These are phyloP conservation scores for Smithornis capensis DNA, from an alignment of 2,113 vertebrate genomes.

Conservation along the genomic window DNA sequence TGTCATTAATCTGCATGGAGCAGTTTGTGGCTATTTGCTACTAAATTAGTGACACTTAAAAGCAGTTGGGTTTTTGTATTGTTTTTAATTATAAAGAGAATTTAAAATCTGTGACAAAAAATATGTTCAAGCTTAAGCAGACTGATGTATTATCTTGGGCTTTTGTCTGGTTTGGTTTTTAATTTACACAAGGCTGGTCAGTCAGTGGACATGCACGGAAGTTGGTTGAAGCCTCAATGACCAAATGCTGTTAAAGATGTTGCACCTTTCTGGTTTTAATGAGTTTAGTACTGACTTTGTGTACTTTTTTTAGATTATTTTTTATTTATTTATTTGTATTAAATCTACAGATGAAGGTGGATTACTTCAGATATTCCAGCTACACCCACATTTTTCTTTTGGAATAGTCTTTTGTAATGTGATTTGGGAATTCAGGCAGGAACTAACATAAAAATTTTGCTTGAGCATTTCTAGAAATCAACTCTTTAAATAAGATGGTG, in stretches of 20 bases:
- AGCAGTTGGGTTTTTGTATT: background rate
- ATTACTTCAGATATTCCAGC: background rate
- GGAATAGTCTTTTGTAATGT: background rate
- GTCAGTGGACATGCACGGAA: background rate
- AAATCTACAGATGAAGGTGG: background rate
- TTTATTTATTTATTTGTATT: background rate
- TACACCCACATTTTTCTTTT: constrained; percentile 22
- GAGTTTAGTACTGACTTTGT: background rate
- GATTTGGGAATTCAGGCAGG: background rate
- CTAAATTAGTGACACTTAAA: constrained; percentile 27
- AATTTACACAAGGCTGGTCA: background rate
- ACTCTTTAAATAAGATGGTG: constrained; percentile 44
- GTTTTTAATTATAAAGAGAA: background rate
- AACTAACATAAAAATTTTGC: background rate
- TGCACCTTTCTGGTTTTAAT: background rate
- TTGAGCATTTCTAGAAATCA: constrained; percentile 2
- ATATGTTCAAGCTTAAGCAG: background rate
- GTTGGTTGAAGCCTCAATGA: background rate
- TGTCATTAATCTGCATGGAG: constrained; percentile 10
- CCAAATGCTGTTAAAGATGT: background rate
- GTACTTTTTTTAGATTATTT: background rate
- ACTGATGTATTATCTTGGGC: background rate
- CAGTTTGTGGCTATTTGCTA: background rate
- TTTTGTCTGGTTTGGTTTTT: background rate
- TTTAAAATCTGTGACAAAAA: background rate